phyloP scores from a whole-genome alignment of 2,888 invertebrate genomes.

The Amblyjoppa proteus region DNA sequence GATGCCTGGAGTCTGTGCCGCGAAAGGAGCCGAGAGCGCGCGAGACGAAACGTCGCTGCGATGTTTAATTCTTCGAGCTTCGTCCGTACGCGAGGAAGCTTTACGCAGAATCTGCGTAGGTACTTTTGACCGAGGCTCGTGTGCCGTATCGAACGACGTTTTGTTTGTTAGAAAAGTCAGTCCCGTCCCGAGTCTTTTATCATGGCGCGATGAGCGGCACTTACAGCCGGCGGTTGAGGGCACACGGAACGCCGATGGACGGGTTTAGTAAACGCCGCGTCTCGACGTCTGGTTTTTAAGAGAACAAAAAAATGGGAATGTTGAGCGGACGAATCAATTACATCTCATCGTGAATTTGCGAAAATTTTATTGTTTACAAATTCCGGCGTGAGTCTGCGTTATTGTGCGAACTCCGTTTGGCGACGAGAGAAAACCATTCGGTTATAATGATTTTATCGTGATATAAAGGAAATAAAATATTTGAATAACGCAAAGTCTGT shows the following conservation, averaged over 20 bases:
- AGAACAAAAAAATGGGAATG: conserved; percentile 29
- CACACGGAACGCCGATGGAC: conserved; percentile 42
- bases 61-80: conserved; percentile 63
- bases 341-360: conserved; percentile 16
- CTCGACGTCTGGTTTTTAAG: conserved; percentile 36
- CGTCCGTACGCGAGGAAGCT: conserved; percentile 46
- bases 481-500: too few species aligned
- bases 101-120: conserved; percentile 52
- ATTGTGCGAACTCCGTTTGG: background rate
- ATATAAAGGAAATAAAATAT: too few species aligned
- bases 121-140: conserved; percentile 22
- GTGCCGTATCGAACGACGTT: conserved; percentile 47
- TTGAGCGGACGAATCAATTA: conserved; percentile 46
- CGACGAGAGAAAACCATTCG: conserved; percentile 1
- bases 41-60: conserved; percentile 1
- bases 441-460: background rate
- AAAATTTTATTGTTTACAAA: conserved; percentile 48
- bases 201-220: conserved; percentile 22
- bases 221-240: conserved; percentile 17
- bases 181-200: conserved; percentile 47
- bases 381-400: conserved; percentile 30
- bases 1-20: conserved; percentile 26
- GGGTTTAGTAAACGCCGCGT: conserved; percentile 57
- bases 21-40: conserved; percentile 12
- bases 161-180: conserved; percentile 68